These are phyloP conservation scores for Myotis daubentonii DNA, from an alignment of 2,797 vertebrate species.

Conservation along the genomic window DNA sequence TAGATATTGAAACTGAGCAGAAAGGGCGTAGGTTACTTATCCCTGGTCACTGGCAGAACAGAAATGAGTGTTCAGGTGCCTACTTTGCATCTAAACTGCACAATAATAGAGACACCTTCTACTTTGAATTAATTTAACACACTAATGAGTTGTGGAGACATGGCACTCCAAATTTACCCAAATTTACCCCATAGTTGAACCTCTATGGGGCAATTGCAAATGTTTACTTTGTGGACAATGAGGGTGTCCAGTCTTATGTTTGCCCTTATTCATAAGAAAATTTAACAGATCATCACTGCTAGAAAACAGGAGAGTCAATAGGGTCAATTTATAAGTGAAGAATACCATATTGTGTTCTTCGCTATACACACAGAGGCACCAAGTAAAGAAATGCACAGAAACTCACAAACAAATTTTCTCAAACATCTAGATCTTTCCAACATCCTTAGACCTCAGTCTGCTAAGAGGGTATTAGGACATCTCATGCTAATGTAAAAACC, in stretches of 20 bases:
- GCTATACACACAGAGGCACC: neutral
- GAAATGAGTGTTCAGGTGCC: neutral
- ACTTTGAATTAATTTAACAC: neutral
- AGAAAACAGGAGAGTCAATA: neutral
- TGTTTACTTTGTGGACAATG: neutral
- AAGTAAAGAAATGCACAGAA: neutral
- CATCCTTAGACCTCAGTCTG: neutral
- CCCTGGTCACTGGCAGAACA: neutral
- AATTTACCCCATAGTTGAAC: no score
- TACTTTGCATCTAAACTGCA: neutral
- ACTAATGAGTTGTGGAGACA: neutral
- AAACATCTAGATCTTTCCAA: neutral
- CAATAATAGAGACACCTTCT: neutral
- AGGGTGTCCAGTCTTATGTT: neutral
- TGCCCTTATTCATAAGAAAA: neutral
- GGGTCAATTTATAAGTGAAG: neutral
- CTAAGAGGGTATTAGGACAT: neutral
- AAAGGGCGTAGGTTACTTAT: neutral
- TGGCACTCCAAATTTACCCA: neutral
- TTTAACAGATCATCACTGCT: neutral
- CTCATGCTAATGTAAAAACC: neutral
- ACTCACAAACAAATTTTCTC: neutral
- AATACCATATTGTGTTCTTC: neutral
- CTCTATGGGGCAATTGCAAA: neutral
- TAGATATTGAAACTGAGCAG: neutral